Evolutionary conservation across 2,797 vertebrate genomes (phyloP), one percentile per base, ranked within the genome.

Genomic region (Typhlichthys subterraneus): DNA sequence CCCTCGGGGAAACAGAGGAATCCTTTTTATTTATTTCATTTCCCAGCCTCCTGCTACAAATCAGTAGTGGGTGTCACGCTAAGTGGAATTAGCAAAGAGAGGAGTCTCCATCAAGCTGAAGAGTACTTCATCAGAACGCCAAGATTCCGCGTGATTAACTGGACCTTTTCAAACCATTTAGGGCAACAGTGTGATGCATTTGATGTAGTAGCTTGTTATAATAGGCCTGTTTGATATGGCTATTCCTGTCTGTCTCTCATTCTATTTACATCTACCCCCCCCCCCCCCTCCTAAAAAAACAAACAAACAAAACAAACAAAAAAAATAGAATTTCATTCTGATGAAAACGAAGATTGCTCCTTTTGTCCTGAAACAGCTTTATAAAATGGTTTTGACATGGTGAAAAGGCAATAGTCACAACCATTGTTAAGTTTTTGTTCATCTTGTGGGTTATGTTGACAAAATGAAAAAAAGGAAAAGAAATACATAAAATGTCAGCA

Each of bases 51-150:
- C 33, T 9, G 33, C 33, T 38, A 9, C 33, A 38, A 38, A 38
- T 9, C 33, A 38, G 29, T 59, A 71, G 65, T 50, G 47, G 0
- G 33, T 81, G 58, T 74, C 53, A 63, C 53, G 72, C 67, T 61
- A 72, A 78, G 74, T 65, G 69, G 61, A 83, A 84, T 88, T 83
- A 88, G 67, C 69, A 69, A 42, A 47, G 59, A 79, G 77, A 75
- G 72, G 74, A 77, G 76, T 83, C 77, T 85, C 73, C 66, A 79
- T 72, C 73, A 59, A 73, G 63, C 65, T 75, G 58, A 84, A 85
- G 80, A 77, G 72, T 78, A 79, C 83, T 84, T 80, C 65, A 86
- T 86, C 61, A 87, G 82, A 82, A 72, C 61, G 67, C 68, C 59
- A 73, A 76, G 79, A 81, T 66, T 58, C 82, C 77, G 57, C 83